Evolutionary conservation across 2,797 vertebrate genomes (phyloP).

Genomic region (Macrochelys suwanniensis): DNA sequence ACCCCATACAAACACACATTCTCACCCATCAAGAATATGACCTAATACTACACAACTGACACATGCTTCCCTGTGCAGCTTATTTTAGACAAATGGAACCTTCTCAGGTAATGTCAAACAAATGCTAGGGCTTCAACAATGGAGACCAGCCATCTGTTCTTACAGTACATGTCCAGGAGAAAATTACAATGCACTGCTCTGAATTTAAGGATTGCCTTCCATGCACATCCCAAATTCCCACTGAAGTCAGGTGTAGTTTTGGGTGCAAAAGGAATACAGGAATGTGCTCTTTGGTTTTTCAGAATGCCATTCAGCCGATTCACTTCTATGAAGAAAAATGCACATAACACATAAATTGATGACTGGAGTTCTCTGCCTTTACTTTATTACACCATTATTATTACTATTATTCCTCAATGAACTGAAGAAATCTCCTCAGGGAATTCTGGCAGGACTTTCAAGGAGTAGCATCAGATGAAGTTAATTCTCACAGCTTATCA

Average conservation of each 20-base stretch:
- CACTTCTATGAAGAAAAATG: not conserved
- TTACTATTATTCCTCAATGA: slow-evolving; percentile 25
- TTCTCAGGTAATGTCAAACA: not conserved
- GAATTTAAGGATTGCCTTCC: not conserved
- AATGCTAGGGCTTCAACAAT: not conserved
- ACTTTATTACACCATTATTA: slow-evolving; percentile 27
- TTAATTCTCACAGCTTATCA: slow-evolving; percentile 42
- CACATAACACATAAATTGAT: not conserved
- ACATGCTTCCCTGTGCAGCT: not conserved
- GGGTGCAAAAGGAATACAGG: not conserved
- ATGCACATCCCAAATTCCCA: not conserved
- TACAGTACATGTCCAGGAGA: not conserved
- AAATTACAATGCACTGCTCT: not conserved
- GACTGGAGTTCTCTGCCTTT: not conserved
- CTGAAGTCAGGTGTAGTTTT: not conserved
- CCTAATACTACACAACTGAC: rapidly evolving
- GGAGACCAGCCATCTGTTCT: not conserved
- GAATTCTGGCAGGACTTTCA: not conserved
- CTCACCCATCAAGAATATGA: not conserved
- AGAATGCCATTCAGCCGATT: not conserved
- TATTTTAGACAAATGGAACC: not conserved
- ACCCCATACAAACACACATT: not conserved
- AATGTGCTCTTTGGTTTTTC: not conserved
- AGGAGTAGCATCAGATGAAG: slow-evolving; percentile 23
- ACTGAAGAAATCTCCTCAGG: not conserved